Evolutionary conservation across 2,797 vertebrate genomes (phyloP), one percentile per base, ranked within the genome.

Genomic region (Pseudochirops corinnae): DNA sequence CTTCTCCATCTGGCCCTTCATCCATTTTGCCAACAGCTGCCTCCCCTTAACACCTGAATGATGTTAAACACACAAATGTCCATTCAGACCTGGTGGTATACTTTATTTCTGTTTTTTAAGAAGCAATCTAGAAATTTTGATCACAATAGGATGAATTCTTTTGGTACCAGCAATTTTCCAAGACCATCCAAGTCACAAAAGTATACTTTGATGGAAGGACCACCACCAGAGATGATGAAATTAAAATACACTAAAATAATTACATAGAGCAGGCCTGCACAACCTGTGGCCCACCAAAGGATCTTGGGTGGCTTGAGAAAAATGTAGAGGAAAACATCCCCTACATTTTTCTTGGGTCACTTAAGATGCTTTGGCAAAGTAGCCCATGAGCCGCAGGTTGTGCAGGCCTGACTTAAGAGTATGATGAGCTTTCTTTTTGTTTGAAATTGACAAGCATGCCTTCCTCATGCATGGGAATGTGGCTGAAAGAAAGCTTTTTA

Each of bases 381-480:
- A 46, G 46, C 46, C 46, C 46, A 46, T 58, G 57, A 26, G 28
- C 57, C 57, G 11, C 26, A 58, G 28, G 26, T 58, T 58, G 57
- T 58, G 9, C 3, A 29, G 9, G 26, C 57, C 26, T 58, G 57
- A 58, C 57, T 29, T 26, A 50, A 50, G 9, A 24, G 39, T 87
- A 82, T 87, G 5, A 87, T 26, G 21, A 50, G 74, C 39, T 46
- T 82, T 82, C 21, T 82, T 82, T 82, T 82, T 87, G 39, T 53
- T 74, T 90, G 39, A 92, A 24, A 29, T 21, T 90, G 46, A 53
- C 92, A 94, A 55, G 5, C 39, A 74, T 95, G 55, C 52, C 1
- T 67, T 93, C 74, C 67, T 62, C 90, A 62, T 74, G 39, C 74
- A 96, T 55, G n/a, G 55, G 94, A 62, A 74, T 67, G 92, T 62